phyloP scores from a whole-genome alignment of 2,888 invertebrate genomes.

The Pecten maximus region DNA sequence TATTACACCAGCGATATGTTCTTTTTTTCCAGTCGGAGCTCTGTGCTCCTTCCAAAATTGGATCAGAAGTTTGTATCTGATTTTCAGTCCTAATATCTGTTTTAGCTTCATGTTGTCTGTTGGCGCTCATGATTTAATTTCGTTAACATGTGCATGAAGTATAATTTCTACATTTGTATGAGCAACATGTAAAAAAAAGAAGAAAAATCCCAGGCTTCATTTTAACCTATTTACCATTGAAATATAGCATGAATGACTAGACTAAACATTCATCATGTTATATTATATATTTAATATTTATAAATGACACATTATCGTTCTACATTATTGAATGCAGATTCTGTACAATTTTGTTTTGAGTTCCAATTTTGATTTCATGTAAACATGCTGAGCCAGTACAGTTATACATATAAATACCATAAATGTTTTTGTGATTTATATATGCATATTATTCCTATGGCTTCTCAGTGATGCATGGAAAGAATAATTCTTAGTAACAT shows the following conservation, averaged over 20 bases:
- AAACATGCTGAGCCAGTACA: not conserved
- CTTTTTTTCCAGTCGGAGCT: not conserved
- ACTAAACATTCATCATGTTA: not conserved
- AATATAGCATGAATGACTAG: not conserved
- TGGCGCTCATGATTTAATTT: not conserved
- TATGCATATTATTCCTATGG: not conserved
- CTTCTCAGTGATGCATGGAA: not conserved
- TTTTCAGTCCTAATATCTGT: constrained; percentile 5
- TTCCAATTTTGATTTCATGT: not conserved
- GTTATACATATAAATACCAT: too few species aligned
- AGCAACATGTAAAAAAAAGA: not conserved
- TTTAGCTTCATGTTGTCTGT: constrained; percentile 1
- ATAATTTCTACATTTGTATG: not conserved
- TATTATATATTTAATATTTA: constrained; percentile 6
- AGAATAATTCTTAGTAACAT: not conserved
- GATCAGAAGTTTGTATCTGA: constrained; percentile 5
- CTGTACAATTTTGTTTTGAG: not conserved
- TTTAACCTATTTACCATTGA: not conserved
- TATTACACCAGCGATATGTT: not conserved
- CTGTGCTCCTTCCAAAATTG: not conserved
- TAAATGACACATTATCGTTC: not conserved
- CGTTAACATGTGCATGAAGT: not conserved
- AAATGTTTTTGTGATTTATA: too few species aligned
- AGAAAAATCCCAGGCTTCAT: not conserved
- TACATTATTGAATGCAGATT: not conserved